Evolutionary conservation across 2,113 vertebrate genomes (phyloP), one percentile per base, ranked within the genome.

Genomic region (Tautogolabrus adspersus): DNA sequence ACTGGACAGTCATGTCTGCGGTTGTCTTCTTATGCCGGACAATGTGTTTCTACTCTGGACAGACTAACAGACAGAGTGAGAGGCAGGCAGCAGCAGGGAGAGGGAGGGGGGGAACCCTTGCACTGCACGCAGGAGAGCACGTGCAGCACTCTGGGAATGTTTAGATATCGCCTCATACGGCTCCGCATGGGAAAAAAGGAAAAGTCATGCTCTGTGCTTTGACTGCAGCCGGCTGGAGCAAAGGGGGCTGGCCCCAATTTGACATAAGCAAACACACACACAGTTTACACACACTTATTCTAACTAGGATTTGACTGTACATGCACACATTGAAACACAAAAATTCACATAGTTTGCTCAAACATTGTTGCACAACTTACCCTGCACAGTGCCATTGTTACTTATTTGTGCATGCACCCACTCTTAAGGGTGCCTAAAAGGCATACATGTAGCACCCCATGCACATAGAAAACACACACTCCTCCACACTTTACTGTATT

Each of bases 81-180:
- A 49, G 47, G 21, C 64, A 66, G 61, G 59, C 16, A 72, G 75
- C 55, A 21, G 59, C 19, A 61, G 72, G 22, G 55, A 57, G 70
- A n/a, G 56, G 44, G 56, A 75, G 67, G 46, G 22, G 21, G 52
- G 46, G 73, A 58, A 44, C 72, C 83, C 66, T 79, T 55, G 61
- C 79, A 72, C 85, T 83, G 90, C 91, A 94, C 82, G 80, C 87
- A 92, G 91, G 78, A 91, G 84, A 91, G 90, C 92, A 95, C 91
- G 91, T 94, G 94, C 91, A 87, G 81, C 83, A 75, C 91, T 92
- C 92, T 94, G 93, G 92, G 92, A 94, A 93, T 94, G 93, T 94
- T 95, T 94, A 93, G 90, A 91, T 93, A 93, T 93, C 89, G 91
- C 91, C 91, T 90, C 87, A 85, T 90, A 90, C 87, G 72, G 90